phyloP scores from a whole-genome alignment of 2,888 invertebrate species.

The Phyllotreta striolata region DNA sequence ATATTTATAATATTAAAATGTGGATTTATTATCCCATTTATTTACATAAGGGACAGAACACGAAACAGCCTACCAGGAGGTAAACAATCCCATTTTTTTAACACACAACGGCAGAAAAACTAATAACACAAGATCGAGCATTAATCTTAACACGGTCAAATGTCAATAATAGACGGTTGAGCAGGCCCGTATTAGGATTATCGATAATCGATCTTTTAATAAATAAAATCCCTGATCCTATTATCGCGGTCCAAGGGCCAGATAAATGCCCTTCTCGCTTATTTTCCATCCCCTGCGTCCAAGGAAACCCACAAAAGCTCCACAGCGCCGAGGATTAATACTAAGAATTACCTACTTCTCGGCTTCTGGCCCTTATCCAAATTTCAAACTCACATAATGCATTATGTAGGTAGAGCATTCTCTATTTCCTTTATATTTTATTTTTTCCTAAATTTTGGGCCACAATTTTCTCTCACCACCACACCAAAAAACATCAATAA shows the following conservation, averaged over 20 bases:
- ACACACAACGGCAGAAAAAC: constrained; percentile 1
- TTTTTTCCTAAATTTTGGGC: too few species aligned
- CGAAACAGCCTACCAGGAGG: background rate
- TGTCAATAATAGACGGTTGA: constrained; percentile 53
- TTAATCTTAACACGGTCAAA: constrained; percentile 45
- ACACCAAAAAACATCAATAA: too few species aligned
- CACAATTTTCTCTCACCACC: too few species aligned
- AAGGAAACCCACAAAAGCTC: constrained; percentile 53
- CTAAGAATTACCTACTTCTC: constrained; percentile 29
- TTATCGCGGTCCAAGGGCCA: constrained; percentile 56
- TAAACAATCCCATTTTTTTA: constrained; percentile 7
- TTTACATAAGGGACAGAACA: too few species aligned
- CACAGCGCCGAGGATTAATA: constrained; percentile 13
- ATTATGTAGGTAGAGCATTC: background rate
- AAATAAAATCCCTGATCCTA: constrained; percentile 59
- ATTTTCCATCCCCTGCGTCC: constrained; percentile 46
- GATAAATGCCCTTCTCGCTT: constrained; percentile 55
- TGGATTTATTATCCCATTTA: too few species aligned
- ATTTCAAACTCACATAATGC: constrained; percentile 1
- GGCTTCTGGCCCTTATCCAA: constrained; percentile 18
- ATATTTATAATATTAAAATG: too few species aligned
- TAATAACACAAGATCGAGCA: constrained; percentile 18
- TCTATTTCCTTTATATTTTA: too few species aligned
- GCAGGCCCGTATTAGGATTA: constrained; percentile 53
- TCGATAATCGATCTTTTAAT: constrained; percentile 57